Evolutionary conservation across 2,113 vertebrate genomes (phyloP).

Genomic region (Orcinus orca): DNA sequence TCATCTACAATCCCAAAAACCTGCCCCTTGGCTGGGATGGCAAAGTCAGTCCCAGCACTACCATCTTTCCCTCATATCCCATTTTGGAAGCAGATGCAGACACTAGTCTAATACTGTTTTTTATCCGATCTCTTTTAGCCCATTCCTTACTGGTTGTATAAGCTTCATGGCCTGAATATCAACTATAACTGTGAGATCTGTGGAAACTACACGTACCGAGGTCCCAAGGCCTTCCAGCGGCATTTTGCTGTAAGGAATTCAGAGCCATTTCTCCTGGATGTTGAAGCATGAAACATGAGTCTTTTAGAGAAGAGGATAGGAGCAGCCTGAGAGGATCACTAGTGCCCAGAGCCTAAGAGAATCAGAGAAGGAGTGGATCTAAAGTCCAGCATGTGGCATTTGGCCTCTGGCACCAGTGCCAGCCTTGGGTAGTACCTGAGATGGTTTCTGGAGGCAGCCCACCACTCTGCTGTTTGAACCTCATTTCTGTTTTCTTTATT

Average conservation of each 20-base stretch:
- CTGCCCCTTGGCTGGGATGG: slow-evolving; percentile 98
- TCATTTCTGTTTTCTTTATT: background rate
- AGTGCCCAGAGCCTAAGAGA: background rate
- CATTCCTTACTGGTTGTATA: slow-evolving; percentile 98
- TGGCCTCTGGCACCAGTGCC: background rate
- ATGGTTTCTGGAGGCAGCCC: background rate
- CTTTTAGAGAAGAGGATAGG: background rate
- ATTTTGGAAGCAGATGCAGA: accelerated
- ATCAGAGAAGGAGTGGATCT: background rate
- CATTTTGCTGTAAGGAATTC: slow-evolving; percentile 89
- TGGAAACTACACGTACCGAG: slow-evolving; percentile 98
- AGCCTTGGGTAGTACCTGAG: background rate
- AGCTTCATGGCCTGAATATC: slow-evolving; percentile 97
- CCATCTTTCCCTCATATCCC: background rate
- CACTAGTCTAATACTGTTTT: background rate
- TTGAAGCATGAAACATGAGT: background rate
- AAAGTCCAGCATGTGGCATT: background rate
- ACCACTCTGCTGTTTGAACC: background rate
- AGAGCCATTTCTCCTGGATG: background rate
- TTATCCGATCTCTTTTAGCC: slow-evolving; percentile 83
- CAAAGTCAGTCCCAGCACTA: slow-evolving; percentile 86
- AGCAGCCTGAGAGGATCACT: background rate
- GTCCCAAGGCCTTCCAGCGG: slow-evolving; percentile 97
- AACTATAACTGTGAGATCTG: slow-evolving; percentile 99
- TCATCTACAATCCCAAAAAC: slow-evolving; percentile 99